Conservation (phyloP, 2,797 vertebrate genomes). For the Dermochelys coriacea region DNA sequence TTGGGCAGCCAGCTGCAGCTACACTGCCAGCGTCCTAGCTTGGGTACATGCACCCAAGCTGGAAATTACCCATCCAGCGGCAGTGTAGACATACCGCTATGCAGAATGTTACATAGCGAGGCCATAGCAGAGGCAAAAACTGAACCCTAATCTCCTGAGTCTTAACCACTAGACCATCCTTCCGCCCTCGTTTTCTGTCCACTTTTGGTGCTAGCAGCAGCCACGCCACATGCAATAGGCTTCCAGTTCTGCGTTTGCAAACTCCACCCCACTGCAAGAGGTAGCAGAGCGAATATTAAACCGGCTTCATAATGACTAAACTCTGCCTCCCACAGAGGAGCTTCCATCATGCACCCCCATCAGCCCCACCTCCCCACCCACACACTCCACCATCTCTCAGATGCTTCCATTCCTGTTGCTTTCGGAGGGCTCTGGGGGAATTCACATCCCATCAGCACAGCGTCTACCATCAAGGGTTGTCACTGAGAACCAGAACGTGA, state of each 20-base stretch:
- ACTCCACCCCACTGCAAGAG: neutral
- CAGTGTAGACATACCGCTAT: no score
- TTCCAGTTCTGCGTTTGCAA: neutral
- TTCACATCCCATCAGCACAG: fast-evolving
- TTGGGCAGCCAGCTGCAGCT: neutral
- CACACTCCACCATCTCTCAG: neutral
- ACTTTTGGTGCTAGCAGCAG: fast-evolving
- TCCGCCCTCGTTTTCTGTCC: neutral
- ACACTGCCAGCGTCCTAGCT: neutral
- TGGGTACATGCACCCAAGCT: no score
- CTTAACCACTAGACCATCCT: fast-evolving
- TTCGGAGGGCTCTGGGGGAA: neutral
- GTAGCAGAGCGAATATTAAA: neutral
- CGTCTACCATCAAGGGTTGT: neutral
- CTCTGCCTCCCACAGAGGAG: neutral
- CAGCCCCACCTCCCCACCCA: neutral
- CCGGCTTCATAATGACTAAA: fast-evolving
- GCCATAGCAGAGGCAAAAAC: neutral
- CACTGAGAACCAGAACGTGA: neutral
- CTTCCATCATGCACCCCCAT: neutral
- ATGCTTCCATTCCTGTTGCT: fast-evolving
- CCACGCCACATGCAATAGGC: neutral
- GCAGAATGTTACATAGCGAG: neutral
- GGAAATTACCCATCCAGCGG: no score
- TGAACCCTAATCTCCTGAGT: neutral